Evolutionary conservation across 2,888 invertebrate genomes (phyloP), one percentile per base, ranked within the genome.

Genomic region (Vesta saturnalis): DNA sequence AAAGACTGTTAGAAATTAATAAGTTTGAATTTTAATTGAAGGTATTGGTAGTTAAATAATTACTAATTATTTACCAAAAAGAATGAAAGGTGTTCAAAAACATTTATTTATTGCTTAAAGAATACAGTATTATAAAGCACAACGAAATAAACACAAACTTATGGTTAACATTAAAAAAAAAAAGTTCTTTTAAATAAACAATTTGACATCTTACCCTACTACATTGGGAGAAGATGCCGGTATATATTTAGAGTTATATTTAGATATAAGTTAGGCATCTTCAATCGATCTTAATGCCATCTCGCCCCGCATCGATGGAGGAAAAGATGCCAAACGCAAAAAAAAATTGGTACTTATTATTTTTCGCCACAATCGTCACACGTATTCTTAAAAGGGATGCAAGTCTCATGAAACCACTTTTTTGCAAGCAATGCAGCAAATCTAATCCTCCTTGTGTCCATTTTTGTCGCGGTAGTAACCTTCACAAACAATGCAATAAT

Each of bases 401-500:
- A 43, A 43, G 43, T 43, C 12, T 43, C 43, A 43, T 43, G 43
- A 12, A 43, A 12, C 43, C 43, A 61, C 35, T 16, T 60, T 61
- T 61, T 61, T 23, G 19, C 52, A 61, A 30, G 18, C 19, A 35
- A 52, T 35, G 54, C 61, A 61, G 35, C 49, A 23, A 14, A 60
- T 60, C 61, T 52, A 61, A 35, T 61, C 54, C 14, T 23, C 52
- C 19, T 35, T 61, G 19, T 52, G 19, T 52, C 39, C 39, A 35
- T 23, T 61, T 18, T 35, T 61, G 16, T 61, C 61, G 35, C 15
- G 57, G 35, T 59, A 57, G 57, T 47, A 47, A 49, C 23, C 60
- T 60, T 57, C 30, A 57, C 57, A 30, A 57, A 30, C 52, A 52
- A 60, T 60, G 49, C 47, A 60, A 52, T 60, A 60, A 16, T 60